A percentile compares a stretch with the other conserved stretches of the same genome.
Evolutionary conservation across 2,113 vertebrate species (phyloP).

Genomic region (Lepisosteus oculatus): DNA sequence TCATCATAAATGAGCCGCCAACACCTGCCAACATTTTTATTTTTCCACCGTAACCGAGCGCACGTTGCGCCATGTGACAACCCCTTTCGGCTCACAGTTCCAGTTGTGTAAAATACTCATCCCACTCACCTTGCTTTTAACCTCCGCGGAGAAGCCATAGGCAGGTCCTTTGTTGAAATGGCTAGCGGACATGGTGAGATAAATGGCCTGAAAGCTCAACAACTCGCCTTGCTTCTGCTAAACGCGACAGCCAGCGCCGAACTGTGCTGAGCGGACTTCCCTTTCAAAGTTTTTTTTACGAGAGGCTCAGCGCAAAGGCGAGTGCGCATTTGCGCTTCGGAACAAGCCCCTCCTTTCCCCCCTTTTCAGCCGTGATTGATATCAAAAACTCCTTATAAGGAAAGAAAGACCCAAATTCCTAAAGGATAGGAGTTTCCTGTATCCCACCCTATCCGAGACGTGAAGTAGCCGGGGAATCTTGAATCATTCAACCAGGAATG

Average conservation of each 20-base stretch:
- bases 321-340: too few relatives aligned
- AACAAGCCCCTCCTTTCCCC: background rate
- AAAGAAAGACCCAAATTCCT: conserved; percentile 68
- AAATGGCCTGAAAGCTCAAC: too few relatives aligned
- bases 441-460: conserved; percentile 34
- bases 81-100: too few relatives aligned
- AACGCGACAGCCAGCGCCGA: background rate
- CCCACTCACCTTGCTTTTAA: conserved; percentile 62
- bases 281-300: conserved; percentile 29
- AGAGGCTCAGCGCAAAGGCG: background rate
- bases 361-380: conserved; percentile 53
- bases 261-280: conserved; percentile 36
- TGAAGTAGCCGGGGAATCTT: background rate
- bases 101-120: too few relatives aligned
- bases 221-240: background rate
- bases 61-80: too few relatives aligned
- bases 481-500: background rate
- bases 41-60: too few relatives aligned
- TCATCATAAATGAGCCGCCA: too few relatives aligned
- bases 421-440: conserved; percentile 35
- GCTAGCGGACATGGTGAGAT: conserved; percentile 44
- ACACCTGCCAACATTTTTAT: too few relatives aligned
- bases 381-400: conserved; percentile 75
- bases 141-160: conserved; percentile 66
- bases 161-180: conserved; percentile 63